A percentile compares a stretch with the other conserved stretches of the same genome.
Conservation (phyloP, 2,797 vertebrate genomes). For the Chlorospingus flavigularis region DNA sequence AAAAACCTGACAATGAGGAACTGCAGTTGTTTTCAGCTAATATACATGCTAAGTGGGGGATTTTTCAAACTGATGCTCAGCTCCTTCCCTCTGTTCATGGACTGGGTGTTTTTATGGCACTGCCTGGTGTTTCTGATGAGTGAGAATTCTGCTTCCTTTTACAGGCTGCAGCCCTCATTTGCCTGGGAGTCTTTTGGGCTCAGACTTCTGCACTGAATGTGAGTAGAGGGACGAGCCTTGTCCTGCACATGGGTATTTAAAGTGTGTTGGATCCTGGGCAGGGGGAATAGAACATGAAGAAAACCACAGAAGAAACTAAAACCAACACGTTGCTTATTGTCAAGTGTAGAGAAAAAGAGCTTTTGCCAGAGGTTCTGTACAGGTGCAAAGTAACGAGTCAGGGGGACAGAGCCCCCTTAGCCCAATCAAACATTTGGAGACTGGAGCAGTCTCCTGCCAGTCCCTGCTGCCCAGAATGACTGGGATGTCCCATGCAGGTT, state of each 20-base stretch:
- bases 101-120: background rate
- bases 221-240: background rate
- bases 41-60: background rate
- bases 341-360: background rate
- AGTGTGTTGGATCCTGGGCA: background rate
- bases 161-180: constrained; percentile 55
- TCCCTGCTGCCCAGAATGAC: background rate
- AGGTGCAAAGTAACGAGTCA: background rate
- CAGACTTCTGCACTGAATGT: constrained; percentile 57
- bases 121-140: background rate
- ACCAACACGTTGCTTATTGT: background rate
- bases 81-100: background rate
- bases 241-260: background rate
- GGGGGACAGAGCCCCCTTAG: background rate
- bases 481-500: background rate
- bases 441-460: background rate
- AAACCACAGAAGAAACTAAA: background rate
- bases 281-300: background rate
- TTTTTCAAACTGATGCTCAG: background rate
- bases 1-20: background rate
- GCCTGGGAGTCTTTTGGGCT: constrained; percentile 56
- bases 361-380: background rate
- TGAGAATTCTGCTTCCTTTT: background rate
- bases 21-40: background rate
- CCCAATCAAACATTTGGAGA: background rate